phyloP scores from a whole-genome alignment of 2,797 vertebrate genomes.

The Thaleichthys pacificus region DNA sequence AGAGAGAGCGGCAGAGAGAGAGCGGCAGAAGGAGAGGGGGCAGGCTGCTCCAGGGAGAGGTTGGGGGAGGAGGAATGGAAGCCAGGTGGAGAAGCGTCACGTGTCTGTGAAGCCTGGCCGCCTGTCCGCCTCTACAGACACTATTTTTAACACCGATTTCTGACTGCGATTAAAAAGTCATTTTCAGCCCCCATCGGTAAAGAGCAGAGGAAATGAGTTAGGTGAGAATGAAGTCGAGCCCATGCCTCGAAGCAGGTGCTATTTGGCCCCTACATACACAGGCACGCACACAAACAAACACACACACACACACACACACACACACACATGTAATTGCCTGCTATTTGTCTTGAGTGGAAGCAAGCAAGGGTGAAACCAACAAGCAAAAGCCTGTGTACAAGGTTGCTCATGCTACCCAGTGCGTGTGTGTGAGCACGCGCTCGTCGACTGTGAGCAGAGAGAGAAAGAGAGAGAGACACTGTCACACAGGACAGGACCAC shows the following conservation, averaged over 20 bases:
- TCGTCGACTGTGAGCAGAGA: not conserved
- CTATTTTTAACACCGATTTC: slow-evolving; percentile 31
- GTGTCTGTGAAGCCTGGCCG: slow-evolving; percentile 30
- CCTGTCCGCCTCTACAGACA: slow-evolving; percentile 17
- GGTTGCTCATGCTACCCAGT: slow-evolving; percentile 2
- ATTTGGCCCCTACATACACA: not conserved
- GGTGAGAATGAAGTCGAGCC: not conserved
- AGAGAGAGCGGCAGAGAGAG: not conserved
- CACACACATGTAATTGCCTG: not conserved
- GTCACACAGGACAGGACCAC: slow-evolving; percentile 13
- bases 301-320: not conserved
- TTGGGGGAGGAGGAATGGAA: not conserved
- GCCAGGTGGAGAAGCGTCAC: slow-evolving; percentile 32
- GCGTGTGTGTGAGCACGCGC: slow-evolving; percentile 6
- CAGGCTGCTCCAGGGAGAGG: not conserved
- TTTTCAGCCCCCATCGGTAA: slow-evolving; percentile 35
- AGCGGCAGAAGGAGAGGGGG: slow-evolving; percentile 9
- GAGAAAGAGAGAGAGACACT: not conserved
- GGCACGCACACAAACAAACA: not conserved
- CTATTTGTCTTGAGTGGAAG: slow-evolving; percentile 8
- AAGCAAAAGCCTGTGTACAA: slow-evolving; percentile 1
- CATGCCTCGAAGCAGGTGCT: not conserved
- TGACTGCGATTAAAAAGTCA: slow-evolving; percentile 47
- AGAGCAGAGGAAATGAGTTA: slow-evolving; percentile 32
- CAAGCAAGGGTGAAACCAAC: not conserved